Conservation (phyloP, 2,888 invertebrate genomes). For the Chrysolina oricalcia region DNA sequence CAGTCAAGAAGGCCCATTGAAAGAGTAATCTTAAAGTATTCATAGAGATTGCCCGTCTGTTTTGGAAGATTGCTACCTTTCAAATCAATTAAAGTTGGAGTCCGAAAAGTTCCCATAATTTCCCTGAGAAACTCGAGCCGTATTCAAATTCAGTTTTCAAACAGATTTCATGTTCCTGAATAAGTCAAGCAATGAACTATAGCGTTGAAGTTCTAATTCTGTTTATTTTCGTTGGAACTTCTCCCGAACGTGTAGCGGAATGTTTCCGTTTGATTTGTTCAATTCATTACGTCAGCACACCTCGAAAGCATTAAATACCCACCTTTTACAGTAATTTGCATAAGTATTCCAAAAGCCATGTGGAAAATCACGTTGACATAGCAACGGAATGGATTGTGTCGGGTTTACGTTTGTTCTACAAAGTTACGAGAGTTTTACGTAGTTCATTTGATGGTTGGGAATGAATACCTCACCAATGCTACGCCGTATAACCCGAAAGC, state of each 20-base stretch:
- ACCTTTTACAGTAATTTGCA: conserved; percentile 26
- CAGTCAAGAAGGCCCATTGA: too few species aligned
- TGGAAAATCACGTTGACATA: conserved; percentile 31
- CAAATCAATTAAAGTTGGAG: too few species aligned
- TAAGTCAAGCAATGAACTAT: neutral
- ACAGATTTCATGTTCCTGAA: neutral
- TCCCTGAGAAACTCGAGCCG: neutral
- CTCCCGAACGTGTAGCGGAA: neutral
- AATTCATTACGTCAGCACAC: neutral
- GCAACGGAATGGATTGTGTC: conserved; percentile 19
- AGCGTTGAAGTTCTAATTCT: neutral
- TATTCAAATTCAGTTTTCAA: neutral
- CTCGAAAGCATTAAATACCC: neutral
- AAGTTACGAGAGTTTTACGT: conserved; percentile 8
- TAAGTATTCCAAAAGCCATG: conserved; percentile 28
- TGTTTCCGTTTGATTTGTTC: conserved; percentile 1
- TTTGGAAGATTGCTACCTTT: neutral
- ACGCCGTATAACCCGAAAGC: neutral
- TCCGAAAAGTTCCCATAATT: too few species aligned
- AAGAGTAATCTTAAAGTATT: too few species aligned
- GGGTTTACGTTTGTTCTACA: conserved; percentile 28
- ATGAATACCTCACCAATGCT: neutral
- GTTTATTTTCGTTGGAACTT: neutral
- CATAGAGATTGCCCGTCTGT: too few species aligned
- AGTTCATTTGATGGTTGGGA: neutral